phyloP scores from a whole-genome alignment of 2,797 vertebrate genomes.

The Dicrostonyx torquatus region DNA sequence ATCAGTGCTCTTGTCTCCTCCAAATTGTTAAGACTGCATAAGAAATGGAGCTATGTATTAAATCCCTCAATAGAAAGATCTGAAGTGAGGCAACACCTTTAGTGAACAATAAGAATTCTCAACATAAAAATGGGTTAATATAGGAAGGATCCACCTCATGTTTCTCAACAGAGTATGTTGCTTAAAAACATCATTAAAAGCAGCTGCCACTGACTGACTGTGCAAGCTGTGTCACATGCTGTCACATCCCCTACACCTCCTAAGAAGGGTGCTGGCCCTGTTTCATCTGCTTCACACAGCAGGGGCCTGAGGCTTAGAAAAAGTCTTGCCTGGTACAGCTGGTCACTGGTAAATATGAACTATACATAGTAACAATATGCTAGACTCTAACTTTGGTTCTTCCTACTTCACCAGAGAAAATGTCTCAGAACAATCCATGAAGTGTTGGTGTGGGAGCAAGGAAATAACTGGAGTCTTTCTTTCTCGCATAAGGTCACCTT shows the following conservation, averaged over 20 bases:
- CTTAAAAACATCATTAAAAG: neutral
- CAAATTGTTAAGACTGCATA: constrained; percentile 11
- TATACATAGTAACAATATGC: neutral
- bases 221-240: neutral
- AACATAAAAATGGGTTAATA: neutral
- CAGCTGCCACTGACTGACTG: neutral
- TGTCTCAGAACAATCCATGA: neutral
- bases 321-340: neutral
- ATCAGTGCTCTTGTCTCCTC: neutral
- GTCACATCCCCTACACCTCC: neutral
- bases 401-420: neutral
- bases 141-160: neutral
- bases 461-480: neutral
- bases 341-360: neutral
- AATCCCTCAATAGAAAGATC: neutral
- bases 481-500: neutral
- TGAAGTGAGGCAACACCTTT: constrained; percentile 40
- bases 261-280: neutral
- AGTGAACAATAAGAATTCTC: constrained; percentile 11
- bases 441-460: neutral
- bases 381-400: neutral
- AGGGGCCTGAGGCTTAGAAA: constrained; percentile 22
- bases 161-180: neutral
- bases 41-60: constrained; percentile 18
- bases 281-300: neutral